Evolutionary conservation across 2,797 vertebrate species (phyloP), one percentile per base, ranked within the genome.

Genomic region (Dallia pectoralis): DNA sequence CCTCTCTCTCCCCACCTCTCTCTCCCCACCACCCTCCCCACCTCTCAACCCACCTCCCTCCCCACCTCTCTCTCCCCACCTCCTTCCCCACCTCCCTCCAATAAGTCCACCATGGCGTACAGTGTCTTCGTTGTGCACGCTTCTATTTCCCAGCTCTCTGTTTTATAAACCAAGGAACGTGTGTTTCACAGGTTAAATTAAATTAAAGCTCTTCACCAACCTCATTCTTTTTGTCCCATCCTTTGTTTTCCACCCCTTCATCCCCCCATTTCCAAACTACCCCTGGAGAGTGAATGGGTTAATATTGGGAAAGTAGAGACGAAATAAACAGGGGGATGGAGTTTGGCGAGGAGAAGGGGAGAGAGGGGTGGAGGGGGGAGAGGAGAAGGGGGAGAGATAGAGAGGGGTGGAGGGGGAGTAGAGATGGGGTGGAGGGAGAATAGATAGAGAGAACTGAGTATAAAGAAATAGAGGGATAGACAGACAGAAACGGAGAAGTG

Each of bases 121-220:
- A 44, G 11, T 9, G 9, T 44, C 1, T 2, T 11, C 40, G 40
- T 44, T 12, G 9, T 44, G 2, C 40, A 12, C 40, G 11, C 40
- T 44, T 3, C 40, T 44, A 44, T 44, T 44, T 44, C 40, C 40
- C 12, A 44, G 40, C 40, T 44, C 40, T 44, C 40, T 44, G 2
- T 44, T n/a, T n/a, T n/a, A n/a, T 44, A 47, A 15, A 47, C 4
- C 18, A 4, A 36, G 32, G 36, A 18, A 65, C 30, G 32, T 63
- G 61, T 63, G 29, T 63, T 44, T 63, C 61, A 2, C 6, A 18
- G 27, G 61, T n/a, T n/a, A n/a, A 63, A 29, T 16, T 18, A 29
- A 15, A 63, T 63, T 15, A 63, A 63, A 63, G 29, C 61, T 63
- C 61, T 63, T 6, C 61, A 63, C 61, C 11, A 63, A 29, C 61